phyloP scores from a whole-genome alignment of 2,888 invertebrate genomes.

The Napeogenes inachia region DNA sequence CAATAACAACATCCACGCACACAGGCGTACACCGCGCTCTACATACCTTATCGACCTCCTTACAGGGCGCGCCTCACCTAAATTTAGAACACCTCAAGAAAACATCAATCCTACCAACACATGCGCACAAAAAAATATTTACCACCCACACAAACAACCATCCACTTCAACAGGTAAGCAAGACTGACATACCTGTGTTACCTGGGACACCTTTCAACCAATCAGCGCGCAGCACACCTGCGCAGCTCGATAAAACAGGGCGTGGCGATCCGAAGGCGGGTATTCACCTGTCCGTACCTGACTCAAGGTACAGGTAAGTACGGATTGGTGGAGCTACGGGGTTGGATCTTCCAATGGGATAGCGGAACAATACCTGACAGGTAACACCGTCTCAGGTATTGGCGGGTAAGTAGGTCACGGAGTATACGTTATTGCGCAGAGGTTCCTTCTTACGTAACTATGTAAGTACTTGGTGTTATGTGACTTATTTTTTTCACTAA shows the following conservation, averaged over 20 bases:
- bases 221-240: constrained; percentile 74
- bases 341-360: constrained; percentile 42
- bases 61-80: constrained; percentile 62
- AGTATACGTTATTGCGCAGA: constrained; percentile 24
- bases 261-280: constrained; percentile 55
- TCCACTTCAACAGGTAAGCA: constrained; percentile 31
- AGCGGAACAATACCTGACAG: constrained; percentile 50
- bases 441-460: constrained; percentile 12
- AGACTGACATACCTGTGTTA: constrained; percentile 54
- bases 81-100: constrained; percentile 75
- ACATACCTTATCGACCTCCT: constrained; percentile 39
- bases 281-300: constrained; percentile 62
- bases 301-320: constrained; percentile 44
- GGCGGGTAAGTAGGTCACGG: constrained; percentile 40
- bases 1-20: neutral
- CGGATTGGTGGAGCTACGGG: constrained; percentile 47
- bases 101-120: constrained; percentile 74
- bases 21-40: neutral
- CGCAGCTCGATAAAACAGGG: constrained; percentile 74
- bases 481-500: no score
- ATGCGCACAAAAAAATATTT: constrained; percentile 60
- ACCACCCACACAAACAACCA: constrained; percentile 32
- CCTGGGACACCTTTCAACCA: constrained; percentile 62
- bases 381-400: constrained; percentile 52
- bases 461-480: neutral